phyloP scores from a whole-genome alignment of 2,888 invertebrate genomes.

The Mantis religiosa region DNA sequence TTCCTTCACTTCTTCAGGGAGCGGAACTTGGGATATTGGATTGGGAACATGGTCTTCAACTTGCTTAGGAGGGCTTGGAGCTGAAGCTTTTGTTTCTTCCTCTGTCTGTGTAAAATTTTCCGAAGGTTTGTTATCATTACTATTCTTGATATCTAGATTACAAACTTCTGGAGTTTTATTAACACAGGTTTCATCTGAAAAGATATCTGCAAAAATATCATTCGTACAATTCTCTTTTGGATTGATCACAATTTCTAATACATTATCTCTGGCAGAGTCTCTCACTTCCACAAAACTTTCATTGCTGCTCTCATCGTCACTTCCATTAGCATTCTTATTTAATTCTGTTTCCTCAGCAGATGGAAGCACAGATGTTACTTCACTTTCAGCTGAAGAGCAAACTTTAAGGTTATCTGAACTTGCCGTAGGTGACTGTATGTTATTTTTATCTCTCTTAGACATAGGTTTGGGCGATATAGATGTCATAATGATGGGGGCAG shows the following conservation, averaged over 20 bases:
- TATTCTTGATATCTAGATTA: neutral
- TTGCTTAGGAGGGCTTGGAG: neutral
- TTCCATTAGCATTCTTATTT: neutral
- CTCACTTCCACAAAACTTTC: constrained; percentile 19
- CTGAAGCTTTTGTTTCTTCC: neutral
- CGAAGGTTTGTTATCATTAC: neutral
- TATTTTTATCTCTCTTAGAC: neutral
- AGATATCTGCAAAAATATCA: constrained; percentile 73
- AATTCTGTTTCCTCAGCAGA: neutral
- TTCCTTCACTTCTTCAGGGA: neutral
- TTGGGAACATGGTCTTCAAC: neutral
- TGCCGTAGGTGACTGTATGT: neutral
- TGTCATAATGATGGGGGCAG: neutral
- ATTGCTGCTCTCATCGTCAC: neutral
- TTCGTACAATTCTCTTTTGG: constrained; percentile 48
- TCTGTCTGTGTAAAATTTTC: neutral
- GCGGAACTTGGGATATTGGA: neutral
- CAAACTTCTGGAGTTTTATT: neutral
- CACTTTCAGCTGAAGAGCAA: neutral
- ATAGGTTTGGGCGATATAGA: neutral
- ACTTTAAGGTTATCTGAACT: neutral
- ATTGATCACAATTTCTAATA: constrained; percentile 47
- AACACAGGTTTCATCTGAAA: constrained; percentile 37
- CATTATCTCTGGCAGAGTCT: neutral
- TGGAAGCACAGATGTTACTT: neutral